Conservation (phyloP, 2,113 vertebrate genomes). For the Philantomba maxwellii region DNA sequence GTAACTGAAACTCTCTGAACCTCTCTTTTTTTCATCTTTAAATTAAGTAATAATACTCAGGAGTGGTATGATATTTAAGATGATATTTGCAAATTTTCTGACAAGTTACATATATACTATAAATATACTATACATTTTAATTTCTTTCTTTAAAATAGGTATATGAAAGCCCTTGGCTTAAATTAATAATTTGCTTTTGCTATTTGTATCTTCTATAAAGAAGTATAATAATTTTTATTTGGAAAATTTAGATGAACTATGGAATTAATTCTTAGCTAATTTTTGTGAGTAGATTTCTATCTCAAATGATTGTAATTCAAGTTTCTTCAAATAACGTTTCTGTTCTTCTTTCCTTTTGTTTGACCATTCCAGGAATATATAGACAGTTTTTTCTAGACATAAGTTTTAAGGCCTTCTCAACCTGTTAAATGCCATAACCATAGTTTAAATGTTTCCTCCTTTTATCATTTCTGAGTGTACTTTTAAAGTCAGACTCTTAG, state of each 20-base stretch:
- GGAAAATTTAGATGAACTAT: not conserved
- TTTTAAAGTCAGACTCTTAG: not conserved
- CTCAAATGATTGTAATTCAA: not conserved
- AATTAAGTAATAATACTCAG: not conserved
- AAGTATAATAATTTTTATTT: not conserved
- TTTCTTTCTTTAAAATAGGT: not conserved
- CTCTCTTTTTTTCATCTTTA: not conserved
- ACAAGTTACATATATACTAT: not conserved
- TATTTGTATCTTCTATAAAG: not conserved
- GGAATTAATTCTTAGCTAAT: not conserved
- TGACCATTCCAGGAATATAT: not conserved
- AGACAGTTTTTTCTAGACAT: not conserved
- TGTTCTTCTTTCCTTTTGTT: not conserved
- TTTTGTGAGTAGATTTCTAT: not conserved
- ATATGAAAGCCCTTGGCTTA: not conserved
- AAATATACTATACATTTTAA: not conserved
- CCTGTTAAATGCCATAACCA: not conserved
- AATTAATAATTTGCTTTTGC: not conserved
- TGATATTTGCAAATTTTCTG: not conserved
- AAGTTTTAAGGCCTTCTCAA: not conserved
- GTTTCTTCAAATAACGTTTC: not conserved
- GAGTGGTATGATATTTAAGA: not conserved
- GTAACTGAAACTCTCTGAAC: not conserved
- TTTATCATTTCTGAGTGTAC: not conserved
- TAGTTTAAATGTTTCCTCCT: not conserved